phyloP scores from a whole-genome alignment of 1,140 invertebrate species.

The Polypedilum vanderplanki region DNA sequence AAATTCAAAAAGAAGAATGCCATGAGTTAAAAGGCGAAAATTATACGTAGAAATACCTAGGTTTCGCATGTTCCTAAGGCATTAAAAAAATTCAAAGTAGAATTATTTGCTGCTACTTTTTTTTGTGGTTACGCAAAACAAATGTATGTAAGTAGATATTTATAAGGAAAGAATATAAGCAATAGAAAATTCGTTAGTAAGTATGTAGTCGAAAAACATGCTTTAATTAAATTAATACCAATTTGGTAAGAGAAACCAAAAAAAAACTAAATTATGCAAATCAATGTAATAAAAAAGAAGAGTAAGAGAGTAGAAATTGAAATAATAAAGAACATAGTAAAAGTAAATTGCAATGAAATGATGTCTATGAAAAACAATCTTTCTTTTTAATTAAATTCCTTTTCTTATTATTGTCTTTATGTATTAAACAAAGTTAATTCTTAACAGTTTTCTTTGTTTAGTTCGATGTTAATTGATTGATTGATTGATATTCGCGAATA shows the following conservation, averaged over 20 bases:
- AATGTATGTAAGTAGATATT: too few species aligned
- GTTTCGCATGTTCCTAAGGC: not conserved
- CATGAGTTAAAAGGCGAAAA: too few species aligned
- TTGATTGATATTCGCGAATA: not conserved
- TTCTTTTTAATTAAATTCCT: not conserved
- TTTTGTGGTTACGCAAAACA: too few species aligned
- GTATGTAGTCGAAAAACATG: not conserved
- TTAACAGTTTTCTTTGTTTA: not conserved
- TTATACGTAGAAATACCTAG: too few species aligned
- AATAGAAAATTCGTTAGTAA: conserved; percentile 6
- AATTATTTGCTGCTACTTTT: too few species aligned
- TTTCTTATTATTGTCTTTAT: not conserved
- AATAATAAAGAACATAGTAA: conserved; percentile 30
- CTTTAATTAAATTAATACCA: not conserved
- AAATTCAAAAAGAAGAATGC: too few species aligned
- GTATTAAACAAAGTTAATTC: not conserved
- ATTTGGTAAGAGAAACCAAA: not conserved
- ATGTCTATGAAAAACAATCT: not conserved
- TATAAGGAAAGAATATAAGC: not conserved
- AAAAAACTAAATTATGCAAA: conserved; percentile 14
- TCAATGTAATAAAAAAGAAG: conserved; percentile 42
- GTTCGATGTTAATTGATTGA: not conserved
- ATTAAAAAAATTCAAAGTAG: not conserved
- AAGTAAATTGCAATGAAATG: conserved; percentile 15
- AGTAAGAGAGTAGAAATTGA: conserved; percentile 35